Percentiles rank a stretch among this genome's conserved stretches.
phyloP scores from a whole-genome alignment of 1,140 invertebrate species.

The Tribolium castaneum region DNA sequence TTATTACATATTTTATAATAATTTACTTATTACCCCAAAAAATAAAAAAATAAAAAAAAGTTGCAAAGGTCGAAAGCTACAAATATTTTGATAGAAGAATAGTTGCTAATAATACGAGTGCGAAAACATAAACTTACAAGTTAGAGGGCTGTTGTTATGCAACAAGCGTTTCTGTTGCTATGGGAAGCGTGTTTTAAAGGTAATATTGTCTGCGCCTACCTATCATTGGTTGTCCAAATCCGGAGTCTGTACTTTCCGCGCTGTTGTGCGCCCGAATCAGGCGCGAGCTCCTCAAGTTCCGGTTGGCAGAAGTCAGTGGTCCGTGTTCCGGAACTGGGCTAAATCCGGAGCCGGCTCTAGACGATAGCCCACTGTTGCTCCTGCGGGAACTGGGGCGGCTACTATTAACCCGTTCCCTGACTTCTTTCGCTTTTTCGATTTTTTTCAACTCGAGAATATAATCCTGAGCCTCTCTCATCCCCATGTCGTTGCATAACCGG shows the following conservation, averaged over 20 bases:
- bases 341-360: conserved; percentile 68
- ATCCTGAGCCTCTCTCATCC: conserved; percentile 81
- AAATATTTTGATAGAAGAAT: too few relatives aligned
- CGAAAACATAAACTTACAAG: too few relatives aligned
- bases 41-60: too few relatives aligned
- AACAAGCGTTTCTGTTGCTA: too few relatives aligned
- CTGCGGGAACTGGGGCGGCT: conserved; percentile 69
- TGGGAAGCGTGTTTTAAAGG: too few relatives aligned
- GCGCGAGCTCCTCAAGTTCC: conserved; percentile 53
- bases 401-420: conserved; percentile 71
- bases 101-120: too few relatives aligned
- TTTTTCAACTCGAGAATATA: conserved; percentile 85
- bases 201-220: conserved; percentile 38
- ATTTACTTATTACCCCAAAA: too few relatives aligned
- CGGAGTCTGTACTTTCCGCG: conserved; percentile 60
- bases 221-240: conserved; percentile 55
- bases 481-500: conserved; percentile 83
- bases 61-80: too few relatives aligned
- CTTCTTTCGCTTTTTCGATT: conserved; percentile 83
- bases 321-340: conserved; percentile 66
- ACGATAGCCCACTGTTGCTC: conserved; percentile 70
- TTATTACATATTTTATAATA: too few relatives aligned
- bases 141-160: too few relatives aligned
- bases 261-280: conserved; percentile 56
- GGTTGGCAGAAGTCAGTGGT: conserved; percentile 53